Evolutionary conservation across 2,797 vertebrate genomes (phyloP).

Genomic region (Chanos chanos): DNA sequence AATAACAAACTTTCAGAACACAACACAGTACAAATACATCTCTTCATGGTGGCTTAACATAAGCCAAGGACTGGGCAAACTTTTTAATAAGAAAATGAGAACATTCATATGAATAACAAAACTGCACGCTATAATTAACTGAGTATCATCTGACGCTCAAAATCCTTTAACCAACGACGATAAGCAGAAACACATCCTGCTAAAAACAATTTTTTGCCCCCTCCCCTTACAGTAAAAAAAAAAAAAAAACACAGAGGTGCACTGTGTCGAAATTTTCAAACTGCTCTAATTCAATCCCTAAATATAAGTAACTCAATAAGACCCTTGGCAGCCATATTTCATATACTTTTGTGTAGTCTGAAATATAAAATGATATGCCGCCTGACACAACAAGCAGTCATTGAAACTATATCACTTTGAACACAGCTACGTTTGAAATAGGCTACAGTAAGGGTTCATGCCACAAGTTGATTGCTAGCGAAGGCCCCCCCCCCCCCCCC

Average conservation of each 20-base stretch:
- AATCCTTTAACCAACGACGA: background rate
- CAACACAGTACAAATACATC: background rate
- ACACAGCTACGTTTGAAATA: too few relatives aligned
- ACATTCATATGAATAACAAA: too few relatives aligned
- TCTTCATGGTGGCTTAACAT: too few relatives aligned
- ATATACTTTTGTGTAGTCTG: too few relatives aligned
- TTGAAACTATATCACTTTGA: too few relatives aligned
- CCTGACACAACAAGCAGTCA: too few relatives aligned
- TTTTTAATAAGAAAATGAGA: too few relatives aligned
- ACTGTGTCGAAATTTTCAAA: too few relatives aligned
- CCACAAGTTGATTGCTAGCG: background rate
- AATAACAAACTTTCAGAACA: conserved; percentile 26
- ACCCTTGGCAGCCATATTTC: too few relatives aligned
- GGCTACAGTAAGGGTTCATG: background rate
- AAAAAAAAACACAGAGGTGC: background rate
- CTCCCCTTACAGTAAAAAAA: background rate
- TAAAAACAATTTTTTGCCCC: background rate
- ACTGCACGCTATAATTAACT: too few relatives aligned
- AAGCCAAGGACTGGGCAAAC: too few relatives aligned
- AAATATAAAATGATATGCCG: too few relatives aligned
- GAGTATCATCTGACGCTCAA: conserved; percentile 11
- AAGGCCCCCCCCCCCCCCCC: background rate
- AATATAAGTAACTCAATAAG: background rate
- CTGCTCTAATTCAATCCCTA: background rate
- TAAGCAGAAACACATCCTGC: background rate